Evolutionary conservation across 2,797 vertebrate species (phyloP).

Genomic region (Sparidentex hasta): DNA sequence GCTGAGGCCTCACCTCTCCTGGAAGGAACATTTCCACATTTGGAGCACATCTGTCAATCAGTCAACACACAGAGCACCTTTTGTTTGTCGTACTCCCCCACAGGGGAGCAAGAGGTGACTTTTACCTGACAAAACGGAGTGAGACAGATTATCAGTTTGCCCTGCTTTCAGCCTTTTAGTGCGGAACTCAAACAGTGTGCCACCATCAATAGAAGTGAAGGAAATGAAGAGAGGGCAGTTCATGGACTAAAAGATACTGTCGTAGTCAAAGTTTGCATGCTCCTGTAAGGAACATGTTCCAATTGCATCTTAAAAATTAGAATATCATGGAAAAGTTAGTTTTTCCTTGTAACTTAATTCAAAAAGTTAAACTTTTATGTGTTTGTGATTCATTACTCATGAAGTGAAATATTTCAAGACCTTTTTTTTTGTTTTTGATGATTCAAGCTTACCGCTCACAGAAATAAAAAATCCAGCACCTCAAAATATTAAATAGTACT

Average conservation of each 20-base stretch:
- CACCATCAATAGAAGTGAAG: neutral
- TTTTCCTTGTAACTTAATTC: too few relatives aligned
- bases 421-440: too few relatives aligned
- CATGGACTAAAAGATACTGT: neutral
- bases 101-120: neutral
- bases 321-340: too few relatives aligned
- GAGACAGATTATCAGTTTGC: conserved; percentile 10
- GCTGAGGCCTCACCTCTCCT: conserved; percentile 37
- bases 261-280: too few relatives aligned
- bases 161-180: conserved; percentile 18
- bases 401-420: too few relatives aligned
- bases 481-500: too few relatives aligned
- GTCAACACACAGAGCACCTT: conserved; percentile 26
- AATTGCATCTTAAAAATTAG: too few relatives aligned
- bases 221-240: neutral
- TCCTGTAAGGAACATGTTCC: too few relatives aligned
- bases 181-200: neutral
- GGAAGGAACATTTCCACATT: conserved; percentile 34
- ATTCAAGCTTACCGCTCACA: too few relatives aligned
- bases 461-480: too few relatives aligned
- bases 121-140: conserved; percentile 13
- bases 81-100: conserved; percentile 26
- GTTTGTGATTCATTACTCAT: too few relatives aligned
- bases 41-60: conserved; percentile 57
- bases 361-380: too few relatives aligned